Percentiles rank a stretch among this genome's conserved stretches.
Evolutionary conservation across 2,888 invertebrate species (phyloP).

Genomic region (Parochlus steinenii): DNA sequence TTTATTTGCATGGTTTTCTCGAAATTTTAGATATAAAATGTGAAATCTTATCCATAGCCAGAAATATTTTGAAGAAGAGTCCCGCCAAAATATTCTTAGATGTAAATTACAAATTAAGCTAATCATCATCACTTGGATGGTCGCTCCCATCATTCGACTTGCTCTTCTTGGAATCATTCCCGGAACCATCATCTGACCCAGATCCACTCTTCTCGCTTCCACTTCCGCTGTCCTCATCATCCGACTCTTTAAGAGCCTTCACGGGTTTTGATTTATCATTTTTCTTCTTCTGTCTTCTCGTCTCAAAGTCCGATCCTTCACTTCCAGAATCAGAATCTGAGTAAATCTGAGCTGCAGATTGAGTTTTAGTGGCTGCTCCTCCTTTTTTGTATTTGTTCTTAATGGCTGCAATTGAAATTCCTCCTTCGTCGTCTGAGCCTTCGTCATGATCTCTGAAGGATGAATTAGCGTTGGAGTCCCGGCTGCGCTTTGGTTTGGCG

Average conservation of each 20-base stretch:
- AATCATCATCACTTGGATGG: constrained; percentile 15
- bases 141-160: constrained; percentile 16
- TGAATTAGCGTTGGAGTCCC: constrained; percentile 25
- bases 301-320: constrained; percentile 69
- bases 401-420: constrained; percentile 82
- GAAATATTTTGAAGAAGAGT: too few species aligned
- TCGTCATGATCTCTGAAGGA: constrained; percentile 49
- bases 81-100: too few species aligned
- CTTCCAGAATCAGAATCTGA: constrained; percentile 40
- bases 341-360: constrained; percentile 52
- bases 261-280: constrained; percentile 59
- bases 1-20: too few species aligned
- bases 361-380: constrained; percentile 16
- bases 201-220: too few species aligned
- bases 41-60: too few species aligned
- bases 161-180: constrained; percentile 14
- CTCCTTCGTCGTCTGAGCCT: constrained; percentile 86
- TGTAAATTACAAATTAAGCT: too few species aligned
- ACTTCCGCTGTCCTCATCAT: constrained; percentile 37
- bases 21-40: too few species aligned
- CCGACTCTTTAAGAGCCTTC: constrained; percentile 66
- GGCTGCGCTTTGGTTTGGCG: constrained; percentile 35
- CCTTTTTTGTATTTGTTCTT: constrained; percentile 84
- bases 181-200: too few species aligned
- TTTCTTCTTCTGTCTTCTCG: constrained; percentile 50